Percentiles rank a stretch among this genome's conserved stretches.
phyloP scores from a whole-genome alignment of 2,888 invertebrate genomes.

The Melinaea menophilus region DNA sequence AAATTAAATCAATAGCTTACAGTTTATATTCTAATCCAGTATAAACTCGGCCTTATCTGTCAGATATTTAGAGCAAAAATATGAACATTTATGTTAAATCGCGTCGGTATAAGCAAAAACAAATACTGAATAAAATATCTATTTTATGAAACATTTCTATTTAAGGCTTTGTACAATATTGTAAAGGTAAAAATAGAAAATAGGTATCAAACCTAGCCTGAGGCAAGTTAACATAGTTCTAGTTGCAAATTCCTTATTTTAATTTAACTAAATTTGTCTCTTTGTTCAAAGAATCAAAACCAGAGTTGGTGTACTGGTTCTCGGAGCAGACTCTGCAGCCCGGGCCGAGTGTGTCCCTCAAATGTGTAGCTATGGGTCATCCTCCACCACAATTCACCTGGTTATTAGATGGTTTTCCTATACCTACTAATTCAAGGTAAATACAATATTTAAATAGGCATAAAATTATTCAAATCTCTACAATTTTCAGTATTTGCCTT shows the following conservation, averaged over 20 bases:
- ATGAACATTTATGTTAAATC: not conserved
- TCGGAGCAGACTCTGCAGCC: slow-evolving; percentile 94
- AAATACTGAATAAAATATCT: too few relatives aligned
- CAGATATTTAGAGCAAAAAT: not conserved
- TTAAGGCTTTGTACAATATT: too few relatives aligned
- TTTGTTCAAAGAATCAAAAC: slow-evolving; percentile 85
- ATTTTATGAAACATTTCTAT: too few relatives aligned
- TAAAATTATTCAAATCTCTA: slow-evolving; percentile 5
- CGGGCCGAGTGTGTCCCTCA: slow-evolving; percentile 92
- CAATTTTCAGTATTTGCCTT: not conserved
- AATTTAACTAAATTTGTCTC: slow-evolving; percentile 1
- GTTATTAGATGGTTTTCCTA: slow-evolving; percentile 92
- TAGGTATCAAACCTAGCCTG: too few relatives aligned
- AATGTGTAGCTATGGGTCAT: slow-evolving; percentile 96
- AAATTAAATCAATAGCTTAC: not conserved
- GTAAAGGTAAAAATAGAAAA: too few relatives aligned
- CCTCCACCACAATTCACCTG: slow-evolving; percentile 95
- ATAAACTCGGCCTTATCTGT: slow-evolving; percentile 6
- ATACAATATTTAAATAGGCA: not conserved
- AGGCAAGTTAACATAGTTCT: too few relatives aligned
- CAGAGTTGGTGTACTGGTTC: slow-evolving; percentile 93
- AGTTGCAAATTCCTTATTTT: not conserved
- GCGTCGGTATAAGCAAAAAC: not conserved
- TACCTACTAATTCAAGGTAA: slow-evolving; percentile 84
- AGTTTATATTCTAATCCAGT: not conserved